phyloP scores from a whole-genome alignment of 2,888 invertebrate genomes.

The Cylindroiulus punctatus region DNA sequence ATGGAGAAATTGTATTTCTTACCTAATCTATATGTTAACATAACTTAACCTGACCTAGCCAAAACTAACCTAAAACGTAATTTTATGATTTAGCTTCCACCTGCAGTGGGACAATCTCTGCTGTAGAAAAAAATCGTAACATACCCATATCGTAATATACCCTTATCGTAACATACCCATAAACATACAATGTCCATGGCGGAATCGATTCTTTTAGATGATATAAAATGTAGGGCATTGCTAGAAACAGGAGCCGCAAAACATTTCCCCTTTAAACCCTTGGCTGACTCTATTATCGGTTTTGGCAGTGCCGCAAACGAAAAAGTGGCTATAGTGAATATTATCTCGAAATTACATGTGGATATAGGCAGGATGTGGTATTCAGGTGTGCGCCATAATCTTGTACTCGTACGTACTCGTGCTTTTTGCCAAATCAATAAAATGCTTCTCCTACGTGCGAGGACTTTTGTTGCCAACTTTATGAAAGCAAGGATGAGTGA shows the following conservation, averaged over 20 bases:
- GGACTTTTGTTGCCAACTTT: background rate
- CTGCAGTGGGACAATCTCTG: no score
- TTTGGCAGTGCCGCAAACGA: background rate
- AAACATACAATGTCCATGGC: no score
- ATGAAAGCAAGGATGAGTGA: background rate
- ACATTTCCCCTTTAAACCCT: background rate
- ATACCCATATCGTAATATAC: no score
- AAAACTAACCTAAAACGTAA: no score
- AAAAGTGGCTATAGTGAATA: background rate
- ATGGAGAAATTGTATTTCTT: no score
- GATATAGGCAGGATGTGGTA: background rate
- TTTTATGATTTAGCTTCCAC: no score
- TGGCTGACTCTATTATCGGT: background rate
- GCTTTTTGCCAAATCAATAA: slow-evolving; percentile 16
- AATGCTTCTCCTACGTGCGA: background rate
- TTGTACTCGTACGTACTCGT: background rate
- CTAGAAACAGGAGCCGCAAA: background rate
- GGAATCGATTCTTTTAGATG: no score
- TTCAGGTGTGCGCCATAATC: background rate
- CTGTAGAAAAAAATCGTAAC: no score
- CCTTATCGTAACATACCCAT: no score
- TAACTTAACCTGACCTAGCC: no score
- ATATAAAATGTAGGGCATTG: background rate
- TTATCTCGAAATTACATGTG: slow-evolving; percentile 33
- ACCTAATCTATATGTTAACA: no score